Evolutionary conservation across 2,888 invertebrate genomes (phyloP), one percentile per base, ranked within the genome.

Genomic region (Hirtodrosophila alboralis): DNA sequence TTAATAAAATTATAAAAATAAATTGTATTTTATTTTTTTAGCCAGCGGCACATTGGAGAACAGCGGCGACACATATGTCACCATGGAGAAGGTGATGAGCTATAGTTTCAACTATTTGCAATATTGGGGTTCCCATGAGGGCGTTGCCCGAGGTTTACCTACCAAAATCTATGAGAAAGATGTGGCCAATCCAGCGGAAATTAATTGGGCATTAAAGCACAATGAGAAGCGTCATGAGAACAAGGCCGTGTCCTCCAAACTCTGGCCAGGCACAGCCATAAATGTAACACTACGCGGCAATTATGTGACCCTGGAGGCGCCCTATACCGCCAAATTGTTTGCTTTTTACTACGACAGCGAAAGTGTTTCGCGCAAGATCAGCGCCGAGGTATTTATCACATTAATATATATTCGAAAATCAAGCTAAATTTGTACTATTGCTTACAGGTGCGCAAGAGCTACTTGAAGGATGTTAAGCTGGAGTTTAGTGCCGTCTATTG

Each of bases 101-200:
- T 96, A 95, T 88, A 92, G 93, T 18, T 95, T 93, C 76, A 93
- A 93, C 68, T 94, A 95, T 78, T 92, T 92, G 12, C 91, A 95
- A 61, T 94, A 94, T 86, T 96, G 96, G 96, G 96, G 96, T 93
- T 4, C 94, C 92, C 87, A 95, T 93, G 62, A 94, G 94, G 89
- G 93, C 12, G 79, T 89, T 4, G 89, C 90, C n/a, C 86, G 89
- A 8, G 90, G 90, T 2, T 47, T 91, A 57, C 87, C 88, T 1
- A 90, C 90, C 1, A 88, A 87, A 57, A 83, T 91, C 7, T 89
- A 72, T 31, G 90, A 90, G 73, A 87, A 86, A 45, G 84, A 85
- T 45, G 68, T 69, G 1, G 37, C 67, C 2, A 59, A 60, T 21
- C 87, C 87, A 0, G 90, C 93, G 10, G 92, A 93, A 74, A 93